Base-by-base conservation (phyloP, 1,140 invertebrate species). In the Asobara japonica region DNA sequence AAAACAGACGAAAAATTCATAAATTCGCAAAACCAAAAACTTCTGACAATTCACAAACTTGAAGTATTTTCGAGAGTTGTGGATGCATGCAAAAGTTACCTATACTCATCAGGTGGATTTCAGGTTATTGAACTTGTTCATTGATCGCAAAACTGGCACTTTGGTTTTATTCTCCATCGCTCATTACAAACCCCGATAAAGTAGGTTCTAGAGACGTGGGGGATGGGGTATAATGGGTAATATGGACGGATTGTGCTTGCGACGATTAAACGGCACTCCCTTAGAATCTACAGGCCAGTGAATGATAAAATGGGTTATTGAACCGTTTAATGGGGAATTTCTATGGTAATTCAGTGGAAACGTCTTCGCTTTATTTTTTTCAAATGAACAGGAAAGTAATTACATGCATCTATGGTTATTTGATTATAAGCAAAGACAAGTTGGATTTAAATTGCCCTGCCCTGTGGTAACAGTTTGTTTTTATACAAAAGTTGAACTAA, bases 121-220 rank as follows among this genome's bases (percentile, higher is more conserved):
- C 82, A 83, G 85, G 84, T 84, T 85, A 82, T 84, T 84, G 84
- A 87, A 87, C 85, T 80, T 82, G 74, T 76, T 82, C 83, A 85
- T 85, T 84, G 84, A 87, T 85, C 80, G 69, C 71, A 65, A 31
- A 41, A 56, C 27, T 65, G 11, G 51, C 13, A 56, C 51, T 56
- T 56, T 56, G 1, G 18, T 36, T 25, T 38, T 65, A 18, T 38
- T 38, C 64, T 38, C 3, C 64, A 7, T 25, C 61, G 10, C 29
- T 31, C 61, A 33, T 31, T 67, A 65, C 18, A 65, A 36, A 41
- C 3, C 22, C 22, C 18, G 18, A 25, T 56, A 27, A 22, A 25
- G 22, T 18, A 33, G 20, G 64, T 66, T 22, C 22, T 13, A 27
- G 7, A 65, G 33, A 7, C 6, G 33, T 13, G 33, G 16, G 22